Conservation (phyloP, 2,888 invertebrate species). For the Acanthopleura granulata region DNA sequence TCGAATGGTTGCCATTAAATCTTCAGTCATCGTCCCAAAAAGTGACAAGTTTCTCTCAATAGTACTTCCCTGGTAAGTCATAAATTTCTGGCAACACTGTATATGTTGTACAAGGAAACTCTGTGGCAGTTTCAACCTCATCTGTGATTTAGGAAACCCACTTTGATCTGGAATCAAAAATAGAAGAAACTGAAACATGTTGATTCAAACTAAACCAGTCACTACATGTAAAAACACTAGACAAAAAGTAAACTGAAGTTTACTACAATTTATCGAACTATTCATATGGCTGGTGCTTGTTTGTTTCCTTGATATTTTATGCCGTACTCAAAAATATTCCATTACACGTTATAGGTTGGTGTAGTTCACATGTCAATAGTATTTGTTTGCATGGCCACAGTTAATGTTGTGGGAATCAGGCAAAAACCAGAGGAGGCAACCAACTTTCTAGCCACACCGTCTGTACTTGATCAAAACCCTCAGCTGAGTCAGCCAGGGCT, state of each 20-base stretch:
- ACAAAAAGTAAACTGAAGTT: too few relatives aligned
- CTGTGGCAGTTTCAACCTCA: background rate
- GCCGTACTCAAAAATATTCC: background rate
- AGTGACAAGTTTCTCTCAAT: background rate
- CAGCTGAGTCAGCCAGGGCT: too few relatives aligned
- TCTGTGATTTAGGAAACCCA: background rate
- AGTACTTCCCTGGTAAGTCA: background rate
- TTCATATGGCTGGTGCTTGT: too few relatives aligned
- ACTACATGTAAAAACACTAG: too few relatives aligned
- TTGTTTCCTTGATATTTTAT: background rate
- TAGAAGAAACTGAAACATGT: background rate
- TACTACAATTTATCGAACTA: too few relatives aligned
- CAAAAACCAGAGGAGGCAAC: too few relatives aligned
- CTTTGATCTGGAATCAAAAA: background rate
- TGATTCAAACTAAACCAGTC: too few relatives aligned
- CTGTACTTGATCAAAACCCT: too few relatives aligned
- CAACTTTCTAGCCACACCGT: background rate
- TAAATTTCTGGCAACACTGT: constrained; percentile 2
- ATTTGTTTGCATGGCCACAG: too few relatives aligned
- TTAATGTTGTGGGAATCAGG: too few relatives aligned
- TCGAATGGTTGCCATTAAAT: background rate
- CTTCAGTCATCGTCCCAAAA: background rate
- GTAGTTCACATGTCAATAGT: too few relatives aligned
- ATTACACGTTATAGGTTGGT: too few relatives aligned
- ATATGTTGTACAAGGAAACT: background rate